These are phyloP conservation scores for Monodelphis domestica DNA, from an alignment of 2,797 vertebrate species.

Conservation along the genomic window DNA sequence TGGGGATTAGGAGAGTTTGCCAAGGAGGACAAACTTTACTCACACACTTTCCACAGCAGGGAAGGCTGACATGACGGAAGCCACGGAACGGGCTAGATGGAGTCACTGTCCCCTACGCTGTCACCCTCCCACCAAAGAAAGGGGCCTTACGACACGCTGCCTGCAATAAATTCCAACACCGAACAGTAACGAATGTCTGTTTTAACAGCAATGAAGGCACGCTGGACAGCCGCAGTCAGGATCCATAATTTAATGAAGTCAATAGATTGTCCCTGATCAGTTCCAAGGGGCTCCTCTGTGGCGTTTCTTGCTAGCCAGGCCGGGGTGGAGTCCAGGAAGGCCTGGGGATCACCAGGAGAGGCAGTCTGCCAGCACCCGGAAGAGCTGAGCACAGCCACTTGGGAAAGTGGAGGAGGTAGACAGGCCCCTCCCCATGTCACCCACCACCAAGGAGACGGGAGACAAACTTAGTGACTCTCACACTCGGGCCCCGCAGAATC, in stretches of 20 bases:
- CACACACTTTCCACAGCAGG: constrained; percentile 32
- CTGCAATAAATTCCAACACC: not conserved
- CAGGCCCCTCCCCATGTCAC: not conserved
- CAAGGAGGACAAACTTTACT: constrained; percentile 52
- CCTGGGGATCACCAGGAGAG: not conserved
- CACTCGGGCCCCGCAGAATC: not conserved
- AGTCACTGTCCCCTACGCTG: no score
- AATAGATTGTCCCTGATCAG: not conserved
- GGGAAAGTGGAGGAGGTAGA: not conserved
- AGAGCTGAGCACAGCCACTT: not conserved
- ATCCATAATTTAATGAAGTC: not conserved
- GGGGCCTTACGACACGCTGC: not conserved
- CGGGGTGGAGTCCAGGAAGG: constrained; percentile 7
- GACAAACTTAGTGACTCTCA: not conserved
- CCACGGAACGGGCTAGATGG: not conserved
- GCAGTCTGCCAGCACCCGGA: not conserved
- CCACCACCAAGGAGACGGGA: not conserved
- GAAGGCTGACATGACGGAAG: not conserved
- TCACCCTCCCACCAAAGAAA: not conserved
- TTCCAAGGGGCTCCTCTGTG: not conserved
- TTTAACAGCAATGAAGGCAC: not conserved
- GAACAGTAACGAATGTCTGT: not conserved
- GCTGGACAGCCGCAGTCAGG: not conserved
- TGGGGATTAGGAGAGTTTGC: not conserved
- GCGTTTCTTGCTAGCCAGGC: not conserved